Conservation (phyloP, 1,140 invertebrate genomes). For the Scaptomyza montana region DNA sequence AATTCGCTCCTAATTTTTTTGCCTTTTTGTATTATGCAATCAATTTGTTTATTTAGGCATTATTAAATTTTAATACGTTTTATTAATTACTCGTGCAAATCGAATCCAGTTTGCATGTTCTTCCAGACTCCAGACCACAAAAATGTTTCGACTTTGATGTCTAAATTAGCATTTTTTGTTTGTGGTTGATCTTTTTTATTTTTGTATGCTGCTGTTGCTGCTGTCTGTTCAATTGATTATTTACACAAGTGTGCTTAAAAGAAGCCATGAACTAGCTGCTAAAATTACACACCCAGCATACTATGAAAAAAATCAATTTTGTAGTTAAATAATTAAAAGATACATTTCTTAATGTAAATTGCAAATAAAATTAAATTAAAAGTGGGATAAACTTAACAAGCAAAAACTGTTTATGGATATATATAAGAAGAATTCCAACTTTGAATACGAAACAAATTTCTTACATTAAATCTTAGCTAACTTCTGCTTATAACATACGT, state of each 20-base stretch:
- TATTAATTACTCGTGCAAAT: conserved; percentile 17
- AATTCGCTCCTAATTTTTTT: too few relatives aligned
- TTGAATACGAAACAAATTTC: too few relatives aligned
- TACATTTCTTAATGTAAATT: too few relatives aligned
- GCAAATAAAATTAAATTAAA: too few relatives aligned
- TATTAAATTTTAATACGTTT: conserved; percentile 13
- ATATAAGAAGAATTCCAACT: too few relatives aligned
- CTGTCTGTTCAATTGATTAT: conserved; percentile 25
- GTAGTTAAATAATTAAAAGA: too few relatives aligned
- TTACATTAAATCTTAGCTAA: background rate
- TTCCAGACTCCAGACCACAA: background rate
- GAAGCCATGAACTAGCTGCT: background rate
- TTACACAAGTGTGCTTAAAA: conserved; percentile 49
- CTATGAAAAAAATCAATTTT: too few relatives aligned
- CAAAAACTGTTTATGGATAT: too few relatives aligned
- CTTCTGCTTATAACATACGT: too few relatives aligned
- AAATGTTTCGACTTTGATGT: conserved; percentile 50
- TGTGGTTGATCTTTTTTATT: conserved; percentile 28
- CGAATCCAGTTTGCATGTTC: conserved; percentile 32
- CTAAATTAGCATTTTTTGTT: conserved; percentile 59
- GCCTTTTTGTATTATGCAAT: conserved; percentile 33
- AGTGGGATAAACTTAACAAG: too few relatives aligned
- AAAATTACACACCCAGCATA: background rate
- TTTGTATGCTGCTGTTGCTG: background rate
- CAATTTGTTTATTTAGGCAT: conserved; percentile 25